These are phyloP conservation scores for Pinctada fucata DNA, from an alignment of 2,888 invertebrate species.

Conservation along the genomic window DNA sequence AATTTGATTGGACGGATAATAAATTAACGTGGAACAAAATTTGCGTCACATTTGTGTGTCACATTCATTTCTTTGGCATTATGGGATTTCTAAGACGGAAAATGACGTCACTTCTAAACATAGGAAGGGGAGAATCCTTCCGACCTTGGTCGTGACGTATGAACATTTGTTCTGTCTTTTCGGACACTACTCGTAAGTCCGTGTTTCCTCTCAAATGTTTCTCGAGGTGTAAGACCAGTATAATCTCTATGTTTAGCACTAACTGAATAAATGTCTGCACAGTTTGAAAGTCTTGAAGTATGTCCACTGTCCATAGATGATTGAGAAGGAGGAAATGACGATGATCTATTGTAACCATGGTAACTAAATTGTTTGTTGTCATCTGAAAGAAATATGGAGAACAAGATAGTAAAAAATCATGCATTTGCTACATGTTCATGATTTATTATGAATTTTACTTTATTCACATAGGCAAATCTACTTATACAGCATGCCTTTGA, in stretches of 20 bases:
- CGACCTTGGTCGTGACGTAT: slow-evolving; percentile 6
- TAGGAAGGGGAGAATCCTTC: slow-evolving; percentile 38
- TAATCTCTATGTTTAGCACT: slow-evolving; percentile 34
- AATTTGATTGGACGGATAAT: too few relatives aligned
- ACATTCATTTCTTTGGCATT: background rate
- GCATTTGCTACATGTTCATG: too few relatives aligned
- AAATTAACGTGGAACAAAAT: too few relatives aligned
- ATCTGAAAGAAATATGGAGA: slow-evolving; percentile 23
- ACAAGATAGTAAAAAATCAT: too few relatives aligned
- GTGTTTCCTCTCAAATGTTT: slow-evolving; percentile 42
- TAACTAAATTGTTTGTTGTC: slow-evolving; percentile 16
- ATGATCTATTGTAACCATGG: slow-evolving; percentile 6
- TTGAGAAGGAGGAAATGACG: slow-evolving; percentile 15
- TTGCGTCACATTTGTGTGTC: too few relatives aligned
- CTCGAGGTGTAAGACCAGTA: slow-evolving; percentile 34
- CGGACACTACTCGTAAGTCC: slow-evolving; percentile 29
- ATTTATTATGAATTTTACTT: too few relatives aligned
- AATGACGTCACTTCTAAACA: slow-evolving; percentile 43
- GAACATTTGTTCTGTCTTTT: slow-evolving; percentile 19
- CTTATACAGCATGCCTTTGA: too few relatives aligned
- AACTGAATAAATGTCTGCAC: slow-evolving; percentile 32
- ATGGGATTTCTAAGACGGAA: slow-evolving; percentile 46
- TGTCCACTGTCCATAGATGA: slow-evolving; percentile 12
- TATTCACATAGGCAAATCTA: too few relatives aligned
- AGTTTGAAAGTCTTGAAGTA: background rate